Evolutionary conservation across 2,113 vertebrate genomes (phyloP).

Genomic region (Actinemys pallida): DNA sequence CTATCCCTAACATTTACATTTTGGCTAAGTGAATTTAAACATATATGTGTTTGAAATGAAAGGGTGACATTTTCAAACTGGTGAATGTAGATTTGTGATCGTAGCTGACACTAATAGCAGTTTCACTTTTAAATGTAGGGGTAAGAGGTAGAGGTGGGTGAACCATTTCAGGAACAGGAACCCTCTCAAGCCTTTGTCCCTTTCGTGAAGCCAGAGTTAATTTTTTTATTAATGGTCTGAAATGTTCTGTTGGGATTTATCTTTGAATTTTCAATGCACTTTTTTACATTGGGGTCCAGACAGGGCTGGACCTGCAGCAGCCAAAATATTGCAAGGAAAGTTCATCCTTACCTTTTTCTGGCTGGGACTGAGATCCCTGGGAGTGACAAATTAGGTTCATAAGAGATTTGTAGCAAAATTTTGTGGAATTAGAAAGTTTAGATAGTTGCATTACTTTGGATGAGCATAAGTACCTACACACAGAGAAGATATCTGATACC

Average conservation of each 20-base stretch:
- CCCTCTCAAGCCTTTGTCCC: background rate
- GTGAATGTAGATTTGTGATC: background rate
- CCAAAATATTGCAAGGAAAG: background rate
- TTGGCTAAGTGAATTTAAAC: background rate
- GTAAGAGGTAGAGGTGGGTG: background rate
- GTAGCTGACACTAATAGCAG: background rate
- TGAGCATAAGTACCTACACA: background rate
- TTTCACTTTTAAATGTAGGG: background rate
- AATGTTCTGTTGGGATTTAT: background rate
- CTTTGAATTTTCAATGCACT: background rate
- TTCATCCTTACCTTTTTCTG: background rate
- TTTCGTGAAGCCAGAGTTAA: background rate
- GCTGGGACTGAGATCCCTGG: background rate
- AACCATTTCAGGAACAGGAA: background rate
- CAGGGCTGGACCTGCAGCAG: background rate
- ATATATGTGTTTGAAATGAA: no score
- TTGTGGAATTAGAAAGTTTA: background rate
- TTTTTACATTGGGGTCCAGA: background rate
- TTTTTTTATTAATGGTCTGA: background rate
- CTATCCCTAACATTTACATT: background rate
- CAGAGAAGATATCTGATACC: background rate
- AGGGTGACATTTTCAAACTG: background rate
- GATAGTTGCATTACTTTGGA: background rate
- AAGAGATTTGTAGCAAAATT: background rate
- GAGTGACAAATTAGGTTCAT: background rate